phyloP scores from a whole-genome alignment of 2,797 vertebrate species.

The Periophthalmus magnuspinnatus region DNA sequence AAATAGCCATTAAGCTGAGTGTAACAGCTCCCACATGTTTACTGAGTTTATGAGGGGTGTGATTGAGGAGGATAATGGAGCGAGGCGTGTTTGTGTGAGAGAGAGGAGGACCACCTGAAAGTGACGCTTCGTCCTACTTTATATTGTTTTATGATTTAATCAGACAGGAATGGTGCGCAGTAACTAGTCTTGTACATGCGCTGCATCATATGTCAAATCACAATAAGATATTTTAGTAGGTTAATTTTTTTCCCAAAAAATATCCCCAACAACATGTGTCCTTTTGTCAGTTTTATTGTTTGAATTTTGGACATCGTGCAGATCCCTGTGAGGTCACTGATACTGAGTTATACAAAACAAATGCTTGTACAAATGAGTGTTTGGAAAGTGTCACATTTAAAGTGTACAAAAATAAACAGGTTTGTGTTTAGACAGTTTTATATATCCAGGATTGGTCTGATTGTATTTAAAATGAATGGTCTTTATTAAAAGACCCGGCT shows the following conservation, averaged over 20 bases:
- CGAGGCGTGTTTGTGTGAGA: constrained; percentile 27
- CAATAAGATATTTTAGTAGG: too few species aligned
- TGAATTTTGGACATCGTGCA: not conserved
- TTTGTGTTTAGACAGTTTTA: not conserved
- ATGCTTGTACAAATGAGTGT: not conserved
- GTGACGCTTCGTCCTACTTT: constrained; percentile 32
- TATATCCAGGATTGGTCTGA: not conserved
- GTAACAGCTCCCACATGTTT: constrained; percentile 82
- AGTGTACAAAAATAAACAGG: not conserved
- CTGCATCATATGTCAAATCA: not conserved
- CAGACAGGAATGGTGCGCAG: constrained; percentile 24
- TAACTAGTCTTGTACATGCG: not conserved
- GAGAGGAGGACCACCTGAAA: constrained; percentile 39
- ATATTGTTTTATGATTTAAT: constrained; percentile 35
- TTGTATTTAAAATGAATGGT: too few species aligned
- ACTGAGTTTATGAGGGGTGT: constrained; percentile 77
- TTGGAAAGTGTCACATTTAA: not conserved
- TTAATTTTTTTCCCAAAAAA: not conserved
- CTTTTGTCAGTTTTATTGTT: not conserved
- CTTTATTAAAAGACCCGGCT: too few species aligned
- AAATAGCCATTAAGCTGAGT: constrained; percentile 80
- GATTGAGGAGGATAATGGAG: constrained; percentile 65
- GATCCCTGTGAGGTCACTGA: not conserved
- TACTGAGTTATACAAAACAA: not conserved
- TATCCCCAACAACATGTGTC: not conserved